These are phyloP conservation scores for Lepus americanus DNA, from an alignment of 2,113 vertebrate species.

Conservation along the genomic window DNA sequence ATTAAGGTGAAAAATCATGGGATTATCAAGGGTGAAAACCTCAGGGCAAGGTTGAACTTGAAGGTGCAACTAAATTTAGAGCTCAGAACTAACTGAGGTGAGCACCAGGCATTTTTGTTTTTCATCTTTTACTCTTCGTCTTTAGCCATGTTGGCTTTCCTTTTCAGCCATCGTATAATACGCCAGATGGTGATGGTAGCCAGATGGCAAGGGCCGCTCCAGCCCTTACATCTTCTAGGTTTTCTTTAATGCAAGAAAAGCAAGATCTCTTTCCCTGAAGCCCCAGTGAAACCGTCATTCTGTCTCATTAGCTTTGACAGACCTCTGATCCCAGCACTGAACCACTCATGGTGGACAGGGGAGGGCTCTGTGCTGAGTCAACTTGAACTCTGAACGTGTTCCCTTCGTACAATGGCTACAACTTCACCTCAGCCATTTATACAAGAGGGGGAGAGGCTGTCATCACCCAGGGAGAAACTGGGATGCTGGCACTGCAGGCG, in stretches of 20 bases:
- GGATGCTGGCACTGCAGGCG: neutral
- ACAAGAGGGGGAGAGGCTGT: neutral
- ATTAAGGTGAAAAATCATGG: neutral
- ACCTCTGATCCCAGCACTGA: neutral
- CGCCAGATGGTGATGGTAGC: conserved; percentile 40
- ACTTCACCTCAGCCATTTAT: neutral
- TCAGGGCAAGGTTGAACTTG: neutral
- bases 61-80: neutral
- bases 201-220: conserved; percentile 35
- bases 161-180: neutral
- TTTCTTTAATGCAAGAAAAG: conserved; percentile 41
- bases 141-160: neutral
- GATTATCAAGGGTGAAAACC: neutral
- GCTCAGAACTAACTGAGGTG: neutral
- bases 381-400: neutral
- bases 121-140: neutral
- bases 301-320: conserved; percentile 4
- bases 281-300: neutral
- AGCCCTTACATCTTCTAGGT: conserved; percentile 7
- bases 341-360: neutral
- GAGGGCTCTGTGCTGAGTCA: too few species aligned
- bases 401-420: neutral
- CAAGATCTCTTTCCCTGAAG: conserved; percentile 6
- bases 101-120: neutral
- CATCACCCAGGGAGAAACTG: neutral